Evolutionary conservation across 1,140 invertebrate species (phyloP).

Genomic region (Drosophila prosaltans): DNA sequence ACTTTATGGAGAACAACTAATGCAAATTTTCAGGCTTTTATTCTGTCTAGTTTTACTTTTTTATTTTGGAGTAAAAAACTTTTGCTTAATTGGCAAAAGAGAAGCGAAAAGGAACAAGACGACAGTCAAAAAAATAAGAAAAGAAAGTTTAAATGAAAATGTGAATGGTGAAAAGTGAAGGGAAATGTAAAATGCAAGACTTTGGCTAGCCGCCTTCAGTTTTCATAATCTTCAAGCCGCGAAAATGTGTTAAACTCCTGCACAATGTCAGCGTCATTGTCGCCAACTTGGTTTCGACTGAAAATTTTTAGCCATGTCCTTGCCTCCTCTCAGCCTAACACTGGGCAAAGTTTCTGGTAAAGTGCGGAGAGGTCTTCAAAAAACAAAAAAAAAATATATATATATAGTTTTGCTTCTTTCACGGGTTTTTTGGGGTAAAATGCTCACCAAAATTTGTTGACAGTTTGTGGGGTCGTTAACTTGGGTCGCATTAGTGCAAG

Average conservation of each 20-base stretch:
- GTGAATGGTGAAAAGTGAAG: background rate
- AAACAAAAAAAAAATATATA: too few species aligned
- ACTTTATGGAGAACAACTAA: slow-evolving; percentile 28
- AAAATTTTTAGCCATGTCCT: slow-evolving; percentile 40
- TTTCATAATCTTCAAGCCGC: slow-evolving; percentile 68
- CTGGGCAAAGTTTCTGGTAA: slow-evolving; percentile 60
- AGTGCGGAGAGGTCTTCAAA: slow-evolving; percentile 44
- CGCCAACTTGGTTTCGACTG: slow-evolving; percentile 49
- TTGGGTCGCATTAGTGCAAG: slow-evolving; percentile 64
- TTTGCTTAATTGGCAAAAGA: slow-evolving; percentile 68
- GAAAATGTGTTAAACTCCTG: slow-evolving; percentile 69
- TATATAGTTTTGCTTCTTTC: too few species aligned
- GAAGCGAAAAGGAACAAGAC: slow-evolving; percentile 18
- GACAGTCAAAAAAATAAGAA: slow-evolving; percentile 10
- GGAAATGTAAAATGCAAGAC: slow-evolving; percentile 24
- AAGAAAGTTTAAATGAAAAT: background rate
- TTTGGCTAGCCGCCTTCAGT: slow-evolving; percentile 35
- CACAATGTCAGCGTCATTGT: slow-evolving; percentile 67
- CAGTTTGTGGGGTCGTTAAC: slow-evolving; percentile 64
- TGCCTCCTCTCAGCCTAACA: slow-evolving; percentile 16
- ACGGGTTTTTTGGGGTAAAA: slow-evolving; percentile 44
- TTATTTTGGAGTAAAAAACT: slow-evolving; percentile 37
- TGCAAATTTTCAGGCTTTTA: slow-evolving; percentile 51
- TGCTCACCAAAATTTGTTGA: slow-evolving; percentile 63
- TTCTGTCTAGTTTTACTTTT: slow-evolving; percentile 36